These are phyloP conservation scores for Cecidostiba fungosa DNA, from an alignment of 2,888 invertebrate genomes.

Conservation along the genomic window DNA sequence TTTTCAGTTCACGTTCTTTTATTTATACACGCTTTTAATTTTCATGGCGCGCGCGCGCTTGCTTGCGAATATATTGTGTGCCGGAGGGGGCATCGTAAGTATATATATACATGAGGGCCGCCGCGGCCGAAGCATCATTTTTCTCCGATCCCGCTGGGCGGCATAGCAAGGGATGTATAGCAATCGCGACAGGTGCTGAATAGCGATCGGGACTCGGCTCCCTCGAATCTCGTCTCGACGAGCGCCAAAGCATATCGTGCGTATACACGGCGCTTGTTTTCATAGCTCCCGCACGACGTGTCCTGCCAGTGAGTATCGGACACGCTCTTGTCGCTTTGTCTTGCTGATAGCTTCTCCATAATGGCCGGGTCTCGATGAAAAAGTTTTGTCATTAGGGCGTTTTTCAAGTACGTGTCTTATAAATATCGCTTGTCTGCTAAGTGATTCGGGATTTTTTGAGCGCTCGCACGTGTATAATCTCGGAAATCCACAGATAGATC, in stretches of 20 bases:
- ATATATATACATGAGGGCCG: constrained; percentile 21
- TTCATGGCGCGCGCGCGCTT: neutral
- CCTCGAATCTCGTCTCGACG: neutral
- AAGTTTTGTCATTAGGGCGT: no score
- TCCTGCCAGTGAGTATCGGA: neutral
- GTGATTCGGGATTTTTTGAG: no score
- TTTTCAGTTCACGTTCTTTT: constrained; percentile 31
- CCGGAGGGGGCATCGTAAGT: neutral
- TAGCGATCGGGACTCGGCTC: constrained; percentile 34
- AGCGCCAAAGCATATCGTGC: neutral
- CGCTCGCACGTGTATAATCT: no score
- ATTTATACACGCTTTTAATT: constrained; percentile 55
- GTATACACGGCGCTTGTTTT: neutral
- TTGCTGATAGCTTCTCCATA: neutral
- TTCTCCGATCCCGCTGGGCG: constrained; percentile 13
- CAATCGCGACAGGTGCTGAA: constrained; percentile 53
- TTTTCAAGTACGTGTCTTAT: no score
- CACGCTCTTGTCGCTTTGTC: neutral
- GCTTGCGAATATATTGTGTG: neutral
- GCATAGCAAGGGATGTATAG: constrained; percentile 7
- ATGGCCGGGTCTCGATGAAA: neutral
- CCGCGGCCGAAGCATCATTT: constrained; percentile 32
- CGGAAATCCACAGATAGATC: no score
- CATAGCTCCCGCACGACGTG: neutral
- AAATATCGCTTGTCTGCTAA: no score